Evolutionary conservation across 2,888 invertebrate genomes (phyloP), one percentile per base, ranked within the genome.

Genomic region (Xestia c-nigrum): DNA sequence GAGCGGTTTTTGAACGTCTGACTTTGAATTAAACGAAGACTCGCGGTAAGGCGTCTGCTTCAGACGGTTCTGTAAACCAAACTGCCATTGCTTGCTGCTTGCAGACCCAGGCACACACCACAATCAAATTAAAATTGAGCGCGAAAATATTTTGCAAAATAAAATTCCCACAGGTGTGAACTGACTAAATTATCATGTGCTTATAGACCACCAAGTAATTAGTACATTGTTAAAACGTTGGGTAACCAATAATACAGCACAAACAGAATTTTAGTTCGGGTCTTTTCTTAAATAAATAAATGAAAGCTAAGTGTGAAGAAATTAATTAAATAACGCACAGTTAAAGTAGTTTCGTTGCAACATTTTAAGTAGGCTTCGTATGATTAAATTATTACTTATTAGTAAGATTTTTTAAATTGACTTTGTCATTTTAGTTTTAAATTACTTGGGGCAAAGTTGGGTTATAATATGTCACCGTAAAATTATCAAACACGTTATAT

Each of bases 21-120:
- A 78, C 82, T 76, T 81, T 78, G 46, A 85, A 87, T n/a, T n/a
- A n/a, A n/a, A n/a, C n/a, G n/a, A n/a, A n/a, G 79, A 72, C 73
- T 80, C 77, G 85, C 88, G 84, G 84, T 88, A 85, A 89, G 84
- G 84, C 94, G 94, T 92, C 94, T 90, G 91, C 81, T 78, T 72
- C 76, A 91, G 87, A 90, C 93, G 91, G 90, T 87, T 90, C 85
- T 90, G 88, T 88, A 89, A 91, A 90, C 88, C 90, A 84, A 90
- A 95, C 95, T 95, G 92, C 76, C 85, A 76, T 76, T 84, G 79
- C 84, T 85, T 52, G 84, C 85, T 85, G 64, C 46, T 71, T 57
- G 40, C 46, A 83, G 68, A 59, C 72, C 9, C 79, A 82, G 78
- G 77, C 82, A 78, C 81, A 79, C 83, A 80, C 83, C 24, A 87